A percentile compares a stretch with the other conserved stretches of the same genome.
Conservation (phyloP, 2,888 invertebrate species). For the Caradrina clavipalpis region DNA sequence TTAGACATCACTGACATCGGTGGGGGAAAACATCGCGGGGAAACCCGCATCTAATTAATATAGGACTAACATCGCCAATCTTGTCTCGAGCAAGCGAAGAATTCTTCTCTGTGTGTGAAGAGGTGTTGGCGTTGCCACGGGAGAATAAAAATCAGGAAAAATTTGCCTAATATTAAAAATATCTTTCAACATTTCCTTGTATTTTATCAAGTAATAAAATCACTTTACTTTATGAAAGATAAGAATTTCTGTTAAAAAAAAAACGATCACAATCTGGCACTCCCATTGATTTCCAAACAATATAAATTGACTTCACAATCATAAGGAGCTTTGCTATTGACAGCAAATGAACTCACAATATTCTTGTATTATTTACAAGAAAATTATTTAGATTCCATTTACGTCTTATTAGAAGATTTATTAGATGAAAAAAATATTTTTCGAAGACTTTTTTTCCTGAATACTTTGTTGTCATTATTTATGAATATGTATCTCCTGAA, state of each 20-base stretch:
- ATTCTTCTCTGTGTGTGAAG: too few relatives aligned
- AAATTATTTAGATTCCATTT: slow-evolving; percentile 3
- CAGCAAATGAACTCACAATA: slow-evolving; percentile 23
- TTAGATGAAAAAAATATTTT: background rate
- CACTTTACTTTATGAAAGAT: background rate
- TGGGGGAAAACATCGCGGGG: too few relatives aligned
- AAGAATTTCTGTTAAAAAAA: background rate
- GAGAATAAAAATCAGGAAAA: too few relatives aligned
- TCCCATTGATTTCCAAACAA: background rate
- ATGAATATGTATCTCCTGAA: background rate
- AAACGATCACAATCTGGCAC: background rate
- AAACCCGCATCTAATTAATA: too few relatives aligned
- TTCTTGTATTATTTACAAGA: slow-evolving; percentile 5
- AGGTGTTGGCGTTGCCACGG: too few relatives aligned
- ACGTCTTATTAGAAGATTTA: background rate
- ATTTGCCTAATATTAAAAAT: too few relatives aligned
- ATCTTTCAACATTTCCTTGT: background rate
- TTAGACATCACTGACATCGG: too few relatives aligned
- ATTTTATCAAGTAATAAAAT: background rate
- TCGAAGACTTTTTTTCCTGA: background rate
- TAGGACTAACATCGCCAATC: too few relatives aligned
- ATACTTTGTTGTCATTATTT: background rate
- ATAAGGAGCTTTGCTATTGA: slow-evolving; percentile 34
- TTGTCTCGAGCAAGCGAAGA: too few relatives aligned
- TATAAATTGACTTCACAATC: slow-evolving; percentile 41